Conservation (phyloP, 2,113 vertebrate genomes). For the Strix uralensis region DNA sequence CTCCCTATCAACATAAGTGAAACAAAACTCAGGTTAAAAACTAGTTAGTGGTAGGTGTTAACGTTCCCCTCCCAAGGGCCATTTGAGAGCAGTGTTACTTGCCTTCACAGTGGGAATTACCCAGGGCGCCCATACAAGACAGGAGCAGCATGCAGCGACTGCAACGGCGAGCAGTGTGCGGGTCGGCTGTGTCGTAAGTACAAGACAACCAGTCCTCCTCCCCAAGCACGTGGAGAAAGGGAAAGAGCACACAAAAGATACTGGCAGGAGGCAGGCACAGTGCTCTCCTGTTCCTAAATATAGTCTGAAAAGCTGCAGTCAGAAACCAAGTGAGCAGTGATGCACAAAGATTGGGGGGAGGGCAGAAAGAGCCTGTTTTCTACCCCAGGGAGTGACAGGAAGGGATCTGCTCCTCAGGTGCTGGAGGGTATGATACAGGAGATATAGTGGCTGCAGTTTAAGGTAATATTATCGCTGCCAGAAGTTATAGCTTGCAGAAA, state of each 20-base stretch:
- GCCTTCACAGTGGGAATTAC: constrained; percentile 35
- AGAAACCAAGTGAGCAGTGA: not conserved
- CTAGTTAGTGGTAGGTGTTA: not conserved
- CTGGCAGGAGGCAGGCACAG: not conserved
- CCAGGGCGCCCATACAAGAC: not conserved
- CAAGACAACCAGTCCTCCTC: not conserved
- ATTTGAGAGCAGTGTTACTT: not conserved
- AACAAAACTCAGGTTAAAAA: not conserved
- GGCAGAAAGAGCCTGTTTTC: not conserved
- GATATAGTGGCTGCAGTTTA: not conserved
- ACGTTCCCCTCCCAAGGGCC: not conserved
- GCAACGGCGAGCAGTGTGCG: not conserved
- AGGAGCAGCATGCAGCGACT: not conserved
- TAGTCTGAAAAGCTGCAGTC: not conserved
- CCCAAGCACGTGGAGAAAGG: not conserved
- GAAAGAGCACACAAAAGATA: not conserved
- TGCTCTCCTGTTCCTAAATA: not conserved
- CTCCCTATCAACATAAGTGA: not conserved
- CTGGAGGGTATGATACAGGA: not conserved
- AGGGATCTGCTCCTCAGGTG: not conserved
- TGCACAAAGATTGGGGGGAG: not conserved
- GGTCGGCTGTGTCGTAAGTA: constrained; percentile 52
- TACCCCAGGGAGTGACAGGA: not conserved
- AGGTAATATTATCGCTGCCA: not conserved
- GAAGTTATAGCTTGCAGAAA: not conserved